Conservation (phyloP, 2,888 invertebrate genomes). For the Schrankia costaestrigalis region DNA sequence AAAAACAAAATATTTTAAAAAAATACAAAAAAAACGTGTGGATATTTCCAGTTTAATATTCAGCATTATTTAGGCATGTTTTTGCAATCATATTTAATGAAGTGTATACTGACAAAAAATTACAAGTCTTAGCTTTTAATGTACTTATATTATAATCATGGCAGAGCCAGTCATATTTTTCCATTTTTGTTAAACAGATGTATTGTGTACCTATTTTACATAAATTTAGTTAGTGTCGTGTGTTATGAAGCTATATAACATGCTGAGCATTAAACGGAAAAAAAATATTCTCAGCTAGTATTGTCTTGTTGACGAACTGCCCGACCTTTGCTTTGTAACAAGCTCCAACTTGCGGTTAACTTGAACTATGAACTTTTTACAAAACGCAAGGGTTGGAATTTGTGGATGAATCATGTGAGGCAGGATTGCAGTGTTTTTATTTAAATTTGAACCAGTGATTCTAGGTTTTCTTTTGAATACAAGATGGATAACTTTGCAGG, state of each 20-base stretch:
- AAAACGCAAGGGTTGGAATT: constrained; percentile 72
- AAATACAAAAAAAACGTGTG: constrained; percentile 67
- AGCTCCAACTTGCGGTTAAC: constrained; percentile 54
- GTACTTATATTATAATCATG: constrained; percentile 65
- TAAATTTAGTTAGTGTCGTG: constrained; percentile 60
- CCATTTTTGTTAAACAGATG: constrained; percentile 53
- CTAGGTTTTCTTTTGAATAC: constrained; percentile 73
- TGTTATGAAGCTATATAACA: constrained; percentile 63
- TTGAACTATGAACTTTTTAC: constrained; percentile 61
- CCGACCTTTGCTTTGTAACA: constrained; percentile 76
- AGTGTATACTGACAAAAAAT: constrained; percentile 57
- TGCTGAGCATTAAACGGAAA: constrained; percentile 81
- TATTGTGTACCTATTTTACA: constrained; percentile 42
- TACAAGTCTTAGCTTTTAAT: constrained; percentile 72
- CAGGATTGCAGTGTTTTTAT: constrained; percentile 61
- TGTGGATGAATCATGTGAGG: constrained; percentile 49
- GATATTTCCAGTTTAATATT: constrained; percentile 81
- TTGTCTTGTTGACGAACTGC: constrained; percentile 77
- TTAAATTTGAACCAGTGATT: constrained; percentile 58
- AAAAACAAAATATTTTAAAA: constrained; percentile 33
- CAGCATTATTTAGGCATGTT: constrained; percentile 78
- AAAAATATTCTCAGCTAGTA: constrained; percentile 74
- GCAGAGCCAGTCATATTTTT: constrained; percentile 56
- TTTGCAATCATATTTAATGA: constrained; percentile 70
- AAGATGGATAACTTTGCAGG: constrained; percentile 78